Evolutionary conservation across 2,113 vertebrate genomes (phyloP), one percentile per base, ranked within the genome.

Genomic region (Bubo bubo): DNA sequence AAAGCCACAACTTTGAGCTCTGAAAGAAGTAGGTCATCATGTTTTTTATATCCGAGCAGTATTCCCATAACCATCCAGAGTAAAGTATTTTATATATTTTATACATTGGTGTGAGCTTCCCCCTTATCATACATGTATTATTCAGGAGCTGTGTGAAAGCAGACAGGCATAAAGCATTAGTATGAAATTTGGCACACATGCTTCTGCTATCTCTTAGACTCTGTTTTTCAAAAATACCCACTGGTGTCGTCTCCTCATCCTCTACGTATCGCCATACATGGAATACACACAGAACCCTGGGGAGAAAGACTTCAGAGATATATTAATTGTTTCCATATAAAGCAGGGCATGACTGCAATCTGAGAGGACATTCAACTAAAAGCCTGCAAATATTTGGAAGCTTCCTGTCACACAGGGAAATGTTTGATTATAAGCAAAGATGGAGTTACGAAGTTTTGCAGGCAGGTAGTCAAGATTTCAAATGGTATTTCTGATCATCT

Each of bases 251-350:
- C 56, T 88, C 72, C 50, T 86, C 52, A 58, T 74, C 55, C 43
- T 88, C 80, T 67, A 21, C 1, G 9, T 94, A 82, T 92, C 66
- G 27, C 91, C 93, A 91, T 95, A 95, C 53, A 77, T 22, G 88
- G 88, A 93, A 83, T 56, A 83, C n/a, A 66, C 62, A 52, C 19
- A 79, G 37, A 58, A 79, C 79, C 37, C 90, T 41, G 39, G 86
- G 73, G 56, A 88, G 91, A 41, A 91, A 43, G 50, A n/a, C 50
- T 89, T 95, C 53, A 86, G 75, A 91, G 88, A 92, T 81, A 53
- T 4, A 70, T 79, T 95, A 95, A 92, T 95, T 92, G 43, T 76
- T 97, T 92, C 91, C 73, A 95, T 86, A 95, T 86, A 96, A 88
- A 73, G 91, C 56, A 83, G 95, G 60, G 53, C 72, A 53, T 17